Percentiles rank a stretch among this genome's conserved stretches.
phyloP scores from a whole-genome alignment of 2,888 invertebrate genomes.

The Ectemnius cavifrons region DNA sequence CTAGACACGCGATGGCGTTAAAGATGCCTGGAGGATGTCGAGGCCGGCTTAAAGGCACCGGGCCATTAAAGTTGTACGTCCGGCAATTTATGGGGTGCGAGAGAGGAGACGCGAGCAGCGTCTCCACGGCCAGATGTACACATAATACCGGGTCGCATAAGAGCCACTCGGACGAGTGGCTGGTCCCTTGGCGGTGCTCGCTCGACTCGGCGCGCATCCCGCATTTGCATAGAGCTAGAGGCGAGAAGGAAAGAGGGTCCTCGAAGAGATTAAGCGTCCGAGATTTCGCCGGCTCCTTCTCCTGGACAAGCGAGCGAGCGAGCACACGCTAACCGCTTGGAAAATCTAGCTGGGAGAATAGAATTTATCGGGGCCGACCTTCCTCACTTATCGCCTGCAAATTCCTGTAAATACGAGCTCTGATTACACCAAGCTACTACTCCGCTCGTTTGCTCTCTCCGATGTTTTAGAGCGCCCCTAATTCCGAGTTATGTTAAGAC shows the following conservation, averaged over 20 bases:
- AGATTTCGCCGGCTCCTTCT: slow-evolving; percentile 37
- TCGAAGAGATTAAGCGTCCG: slow-evolving; percentile 33
- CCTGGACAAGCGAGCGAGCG: too few relatives aligned
- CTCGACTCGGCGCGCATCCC: slow-evolving; percentile 23
- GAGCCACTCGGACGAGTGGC: background rate
- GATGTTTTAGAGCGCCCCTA: slow-evolving; percentile 25
- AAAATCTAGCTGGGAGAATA: slow-evolving; percentile 27
- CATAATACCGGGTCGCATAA: slow-evolving; percentile 36
- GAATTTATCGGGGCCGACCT: slow-evolving; percentile 8
- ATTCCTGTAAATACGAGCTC: background rate
- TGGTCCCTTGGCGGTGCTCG: slow-evolving; percentile 20
- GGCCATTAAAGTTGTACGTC: slow-evolving; percentile 53
- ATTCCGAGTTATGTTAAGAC: slow-evolving; percentile 50
- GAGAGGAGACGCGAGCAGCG: slow-evolving; percentile 42
- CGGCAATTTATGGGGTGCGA: slow-evolving; percentile 64
- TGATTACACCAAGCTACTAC: background rate
- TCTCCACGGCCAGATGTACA: slow-evolving; percentile 36
- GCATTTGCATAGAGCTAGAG: slow-evolving; percentile 61
- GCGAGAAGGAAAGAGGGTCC: slow-evolving; percentile 29
- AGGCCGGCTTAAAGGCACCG: slow-evolving; percentile 46
- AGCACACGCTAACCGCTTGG: slow-evolving; percentile 32
- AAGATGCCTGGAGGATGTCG: slow-evolving; percentile 27
- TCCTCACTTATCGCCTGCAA: background rate
- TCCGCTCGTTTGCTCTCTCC: background rate
- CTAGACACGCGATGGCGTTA: slow-evolving; percentile 61